Conservation (phyloP, 2,797 vertebrate species). For the Sebastes oblongus region DNA sequence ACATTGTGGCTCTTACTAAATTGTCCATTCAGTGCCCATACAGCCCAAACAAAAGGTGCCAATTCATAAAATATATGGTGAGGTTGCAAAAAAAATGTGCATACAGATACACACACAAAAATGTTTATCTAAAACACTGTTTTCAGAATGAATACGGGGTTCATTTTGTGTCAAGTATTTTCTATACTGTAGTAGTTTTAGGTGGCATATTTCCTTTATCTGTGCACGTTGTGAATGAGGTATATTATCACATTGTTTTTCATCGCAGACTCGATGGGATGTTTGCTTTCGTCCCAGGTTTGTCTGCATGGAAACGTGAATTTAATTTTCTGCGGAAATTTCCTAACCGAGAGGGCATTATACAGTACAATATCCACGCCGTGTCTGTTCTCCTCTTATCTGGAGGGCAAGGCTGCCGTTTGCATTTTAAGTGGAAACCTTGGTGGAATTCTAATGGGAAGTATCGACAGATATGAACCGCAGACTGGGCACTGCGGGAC, state of each 20-base stretch:
- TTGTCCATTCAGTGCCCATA: neutral
- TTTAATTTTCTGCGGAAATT: constrained; percentile 53
- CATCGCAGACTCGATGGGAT: constrained; percentile 10
- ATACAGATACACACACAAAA: neutral
- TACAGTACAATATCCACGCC: constrained; percentile 62
- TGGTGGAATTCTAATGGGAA: constrained; percentile 77
- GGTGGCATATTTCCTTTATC: constrained; percentile 38
- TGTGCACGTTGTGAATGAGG: constrained; percentile 25
- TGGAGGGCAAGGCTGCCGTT: constrained; percentile 67
- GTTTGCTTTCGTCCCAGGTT: constrained; percentile 50
- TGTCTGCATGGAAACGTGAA: constrained; percentile 33
- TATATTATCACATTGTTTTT: constrained; percentile 47
- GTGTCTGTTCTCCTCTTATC: constrained; percentile 71
- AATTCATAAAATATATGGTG: neutral
- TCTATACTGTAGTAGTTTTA: constrained; percentile 12
- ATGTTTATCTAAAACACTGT: neutral
- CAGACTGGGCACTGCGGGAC: constrained; percentile 38
- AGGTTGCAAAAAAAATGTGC: neutral
- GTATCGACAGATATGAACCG: constrained; percentile 72
- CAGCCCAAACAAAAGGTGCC: neutral
- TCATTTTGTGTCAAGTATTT: constrained; percentile 27
- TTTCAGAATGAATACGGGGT: neutral
- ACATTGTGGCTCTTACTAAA: neutral
- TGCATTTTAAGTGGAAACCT: constrained; percentile 78
- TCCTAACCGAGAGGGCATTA: constrained; percentile 59